Evolutionary conservation across 35 echinoderm and acorn worm species (phyloP).

Genomic region (Strongylocentrotus purpuratus): DNA sequence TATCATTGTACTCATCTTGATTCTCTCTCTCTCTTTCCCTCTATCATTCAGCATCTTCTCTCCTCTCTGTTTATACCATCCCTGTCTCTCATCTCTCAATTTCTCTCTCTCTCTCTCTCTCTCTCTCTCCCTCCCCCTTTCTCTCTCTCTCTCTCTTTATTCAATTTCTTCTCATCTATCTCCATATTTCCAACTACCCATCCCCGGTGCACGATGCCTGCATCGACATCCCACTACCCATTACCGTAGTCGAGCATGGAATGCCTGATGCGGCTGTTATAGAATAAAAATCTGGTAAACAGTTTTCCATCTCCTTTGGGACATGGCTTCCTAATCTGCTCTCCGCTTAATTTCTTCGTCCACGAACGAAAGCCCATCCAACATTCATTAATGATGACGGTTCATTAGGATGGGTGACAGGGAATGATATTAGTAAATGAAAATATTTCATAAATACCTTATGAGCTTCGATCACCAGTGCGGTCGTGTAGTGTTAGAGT

Average conservation of each 20-base stretch:
- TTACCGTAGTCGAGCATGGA: background rate
- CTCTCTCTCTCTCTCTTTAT: background rate
- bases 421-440: background rate
- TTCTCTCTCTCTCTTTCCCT: background rate
- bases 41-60: background rate
- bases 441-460: constrained; percentile 6
- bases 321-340: background rate
- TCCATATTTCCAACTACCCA: background rate
- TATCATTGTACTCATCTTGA: too few species aligned
- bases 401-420: background rate
- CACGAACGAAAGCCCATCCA: background rate
- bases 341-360: background rate
- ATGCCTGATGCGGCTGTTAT: background rate
- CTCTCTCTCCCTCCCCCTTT: background rate
- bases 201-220: background rate
- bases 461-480: background rate
- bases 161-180: background rate
- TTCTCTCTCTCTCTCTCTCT: background rate
- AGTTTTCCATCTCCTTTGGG: constrained; percentile 4
- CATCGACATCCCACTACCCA: background rate
- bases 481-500: background rate
- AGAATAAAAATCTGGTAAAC: background rate
- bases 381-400: constrained; percentile 12
- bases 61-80: background rate
- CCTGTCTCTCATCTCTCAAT: background rate